Conservation (phyloP, 2,797 vertebrate genomes). For the Mallotus villosus region DNA sequence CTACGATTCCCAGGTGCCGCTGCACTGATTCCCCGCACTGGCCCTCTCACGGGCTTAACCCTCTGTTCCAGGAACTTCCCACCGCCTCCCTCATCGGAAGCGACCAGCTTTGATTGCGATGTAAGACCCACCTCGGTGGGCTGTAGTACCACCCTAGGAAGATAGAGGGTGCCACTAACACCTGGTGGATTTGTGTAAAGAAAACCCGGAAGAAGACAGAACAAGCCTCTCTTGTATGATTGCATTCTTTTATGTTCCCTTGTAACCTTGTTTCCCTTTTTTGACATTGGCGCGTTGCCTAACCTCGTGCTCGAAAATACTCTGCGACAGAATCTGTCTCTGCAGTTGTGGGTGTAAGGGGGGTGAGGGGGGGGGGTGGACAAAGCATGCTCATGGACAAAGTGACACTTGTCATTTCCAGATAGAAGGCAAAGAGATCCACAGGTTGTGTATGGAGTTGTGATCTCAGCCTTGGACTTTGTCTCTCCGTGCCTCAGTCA, state of each 20-base stretch:
- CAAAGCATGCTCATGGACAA: not conserved
- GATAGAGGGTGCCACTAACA: conserved; percentile 11
- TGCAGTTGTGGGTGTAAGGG: not conserved
- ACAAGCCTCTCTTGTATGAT: conserved; percentile 5
- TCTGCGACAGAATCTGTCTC: conserved; percentile 1
- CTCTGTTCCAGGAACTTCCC: conserved; percentile 70
- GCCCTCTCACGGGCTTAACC: conserved; percentile 45
- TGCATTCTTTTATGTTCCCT: not conserved
- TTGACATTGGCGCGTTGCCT: not conserved
- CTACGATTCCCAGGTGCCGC: conserved; percentile 23
- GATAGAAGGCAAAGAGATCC: not conserved
- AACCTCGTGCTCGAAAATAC: not conserved
- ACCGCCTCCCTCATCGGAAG: conserved; percentile 15
- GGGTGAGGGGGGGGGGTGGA: no score
- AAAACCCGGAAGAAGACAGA: not conserved
- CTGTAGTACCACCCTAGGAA: conserved; percentile 7
- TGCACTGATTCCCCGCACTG: conserved; percentile 18
- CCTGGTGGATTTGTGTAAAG: conserved; percentile 18
- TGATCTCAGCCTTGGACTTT: not conserved
- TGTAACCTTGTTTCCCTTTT: not conserved
- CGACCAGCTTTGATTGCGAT: conserved; percentile 1
- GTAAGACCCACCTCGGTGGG: conserved; percentile 11
- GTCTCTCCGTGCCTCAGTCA: not conserved
- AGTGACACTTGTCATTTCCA: not conserved
- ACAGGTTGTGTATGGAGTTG: not conserved